phyloP scores from a whole-genome alignment of 2,113 vertebrate genomes.

The Neolamprologus kungweensis region DNA sequence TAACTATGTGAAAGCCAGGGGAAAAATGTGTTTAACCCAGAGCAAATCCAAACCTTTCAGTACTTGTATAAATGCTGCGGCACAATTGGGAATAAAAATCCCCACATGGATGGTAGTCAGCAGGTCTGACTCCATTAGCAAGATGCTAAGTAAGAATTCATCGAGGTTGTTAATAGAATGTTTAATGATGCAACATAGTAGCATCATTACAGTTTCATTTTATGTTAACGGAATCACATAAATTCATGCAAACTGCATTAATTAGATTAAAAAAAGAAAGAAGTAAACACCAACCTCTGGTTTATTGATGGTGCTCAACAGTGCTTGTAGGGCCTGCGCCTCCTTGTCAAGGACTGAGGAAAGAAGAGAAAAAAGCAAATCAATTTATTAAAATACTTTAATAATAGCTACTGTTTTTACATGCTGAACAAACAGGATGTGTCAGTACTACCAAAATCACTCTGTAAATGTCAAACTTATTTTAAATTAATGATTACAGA shows the following conservation, averaged over 20 bases:
- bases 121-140: slow-evolving; percentile 14
- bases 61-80: background rate
- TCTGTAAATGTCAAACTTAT: background rate
- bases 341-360: slow-evolving; percentile 85
- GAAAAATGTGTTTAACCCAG: background rate
- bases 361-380: background rate
- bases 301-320: slow-evolving; percentile 81
- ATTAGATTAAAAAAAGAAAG: background rate
- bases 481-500: background rate
- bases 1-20: background rate
- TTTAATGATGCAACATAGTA: slow-evolving; percentile 34
- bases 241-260: background rate
- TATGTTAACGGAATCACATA: background rate
- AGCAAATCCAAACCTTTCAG: background rate
- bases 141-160: slow-evolving; percentile 6
- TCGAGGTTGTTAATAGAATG: slow-evolving; percentile 31
- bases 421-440: background rate
- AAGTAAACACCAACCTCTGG: slow-evolving; percentile 79
- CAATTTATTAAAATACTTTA: background rate
- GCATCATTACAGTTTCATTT: background rate
- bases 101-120: slow-evolving; percentile 10
- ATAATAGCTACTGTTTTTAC: background rate
- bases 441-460: background rate
- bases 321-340: slow-evolving; percentile 79
- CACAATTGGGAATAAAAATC: background rate